Evolutionary conservation across 1,140 invertebrate genomes (phyloP).

Genomic region (Kradibia gibbosae): DNA sequence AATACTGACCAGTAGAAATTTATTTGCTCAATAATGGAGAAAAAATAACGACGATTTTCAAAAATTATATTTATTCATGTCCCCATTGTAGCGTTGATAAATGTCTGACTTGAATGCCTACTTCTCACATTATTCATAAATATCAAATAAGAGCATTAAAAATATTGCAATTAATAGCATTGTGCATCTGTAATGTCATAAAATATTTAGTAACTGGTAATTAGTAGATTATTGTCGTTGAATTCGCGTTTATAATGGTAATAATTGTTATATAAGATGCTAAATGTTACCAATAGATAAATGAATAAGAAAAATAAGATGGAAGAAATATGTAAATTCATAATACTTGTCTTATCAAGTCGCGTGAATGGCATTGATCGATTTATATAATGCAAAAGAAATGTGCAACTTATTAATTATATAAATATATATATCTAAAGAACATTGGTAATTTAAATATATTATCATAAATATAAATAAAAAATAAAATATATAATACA

Average conservation of each 20-base stretch:
- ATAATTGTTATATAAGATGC: slow-evolving; percentile 44
- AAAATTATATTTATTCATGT: slow-evolving; percentile 19
- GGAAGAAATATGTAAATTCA: slow-evolving; percentile 23
- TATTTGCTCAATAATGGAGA: background rate
- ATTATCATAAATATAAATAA: slow-evolving; percentile 27
- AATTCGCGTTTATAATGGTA: slow-evolving; percentile 30
- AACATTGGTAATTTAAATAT: slow-evolving; percentile 21
- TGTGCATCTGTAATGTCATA: slow-evolving; percentile 33
- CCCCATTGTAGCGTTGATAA: background rate
- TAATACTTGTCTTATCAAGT: slow-evolving; percentile 39
- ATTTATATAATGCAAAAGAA: slow-evolving; percentile 41
- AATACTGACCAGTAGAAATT: slow-evolving; percentile 9
- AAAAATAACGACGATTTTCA: background rate
- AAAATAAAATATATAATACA: background rate
- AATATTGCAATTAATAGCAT: slow-evolving; percentile 21
- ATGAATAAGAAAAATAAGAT: slow-evolving; percentile 1
- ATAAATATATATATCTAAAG: slow-evolving; percentile 15
- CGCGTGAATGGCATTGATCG: slow-evolving; percentile 30
- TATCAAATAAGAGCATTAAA: slow-evolving; percentile 6
- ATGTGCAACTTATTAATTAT: slow-evolving; percentile 23
- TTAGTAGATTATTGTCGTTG: slow-evolving; percentile 42
- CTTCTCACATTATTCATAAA: slow-evolving; percentile 13
- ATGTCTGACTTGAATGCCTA: background rate
- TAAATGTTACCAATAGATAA: slow-evolving; percentile 49
- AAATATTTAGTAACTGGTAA: slow-evolving; percentile 45